A percentile compares a stretch with the other conserved stretches of the same genome.
These are phyloP conservation scores for Girardinus metallicus DNA, from an alignment of 2,797 vertebrate species.

Conservation along the genomic window DNA sequence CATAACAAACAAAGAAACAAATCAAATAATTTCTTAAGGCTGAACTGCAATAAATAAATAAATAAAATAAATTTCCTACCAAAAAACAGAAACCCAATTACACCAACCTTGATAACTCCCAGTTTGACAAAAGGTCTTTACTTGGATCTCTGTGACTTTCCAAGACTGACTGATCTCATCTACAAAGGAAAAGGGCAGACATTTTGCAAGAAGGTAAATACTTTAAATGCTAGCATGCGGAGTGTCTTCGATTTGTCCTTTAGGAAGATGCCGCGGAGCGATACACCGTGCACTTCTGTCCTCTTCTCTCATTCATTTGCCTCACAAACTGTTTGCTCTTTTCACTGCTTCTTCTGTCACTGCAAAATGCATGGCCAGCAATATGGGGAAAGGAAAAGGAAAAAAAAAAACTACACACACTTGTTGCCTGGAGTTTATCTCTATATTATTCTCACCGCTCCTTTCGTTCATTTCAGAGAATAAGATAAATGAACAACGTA, in stretches of 20 bases:
- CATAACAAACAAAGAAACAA: not conserved
- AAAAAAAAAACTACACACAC: constrained; percentile 63
- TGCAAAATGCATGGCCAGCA: constrained; percentile 55
- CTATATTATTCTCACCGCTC: constrained; percentile 72
- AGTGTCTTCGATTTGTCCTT: constrained; percentile 80
- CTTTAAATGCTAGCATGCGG: constrained; percentile 76
- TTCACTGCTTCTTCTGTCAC: constrained; percentile 56
- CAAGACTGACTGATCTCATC: constrained; percentile 63
- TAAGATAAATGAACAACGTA: constrained; percentile 84
- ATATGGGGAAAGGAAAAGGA: constrained; percentile 33
- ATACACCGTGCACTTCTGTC: constrained; percentile 60
- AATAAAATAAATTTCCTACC: not conserved
- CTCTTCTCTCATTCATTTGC: constrained; percentile 39
- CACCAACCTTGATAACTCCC: constrained; percentile 15
- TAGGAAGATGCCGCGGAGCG: constrained; percentile 75
- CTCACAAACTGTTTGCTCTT: constrained; percentile 48
- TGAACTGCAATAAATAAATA: not conserved
- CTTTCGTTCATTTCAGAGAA: constrained; percentile 78
- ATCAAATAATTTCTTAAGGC: not conserved
- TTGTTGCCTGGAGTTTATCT: constrained; percentile 81
- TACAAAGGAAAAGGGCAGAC: constrained; percentile 76
- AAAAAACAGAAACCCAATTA: constrained; percentile 14
- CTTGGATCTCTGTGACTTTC: constrained; percentile 53
- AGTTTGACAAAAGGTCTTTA: constrained; percentile 40
- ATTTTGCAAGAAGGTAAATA: constrained; percentile 80